Base-by-base conservation (phyloP, 2,888 invertebrate genomes). In the Lymantria monacha region DNA sequence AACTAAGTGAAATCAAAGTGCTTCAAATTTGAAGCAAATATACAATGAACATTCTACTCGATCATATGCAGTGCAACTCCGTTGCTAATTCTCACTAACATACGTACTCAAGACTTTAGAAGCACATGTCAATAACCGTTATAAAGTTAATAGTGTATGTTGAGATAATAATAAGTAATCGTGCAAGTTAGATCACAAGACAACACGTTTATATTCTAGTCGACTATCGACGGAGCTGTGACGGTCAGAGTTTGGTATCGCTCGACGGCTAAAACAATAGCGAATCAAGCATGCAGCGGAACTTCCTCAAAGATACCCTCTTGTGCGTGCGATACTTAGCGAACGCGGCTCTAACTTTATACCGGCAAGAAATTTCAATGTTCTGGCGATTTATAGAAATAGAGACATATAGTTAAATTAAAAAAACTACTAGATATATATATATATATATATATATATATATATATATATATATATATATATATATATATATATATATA, bases 251-350 rank as follows among this genome's bases (percentile, higher is more conserved):
- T 87, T 86, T 79, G 76, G 78, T 75, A 71, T 79, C 64, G 72
- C 74, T 83, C 76, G 74, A 74, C 74, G 70, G 74, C 81, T 86
- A 80, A 85, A 87, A 89, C 87, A 89, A 88, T 87, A 83, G 83
- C 82, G 82, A 87, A 89, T 89, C 86, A 86, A 87, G 83, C 85
- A 88, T 90, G 87, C 87, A 85, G 79, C 81, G 83, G 84, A 90
- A 89, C 87, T 88, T 85, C 75, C 76, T 78, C 85, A 81, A 85
- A 87, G 85, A 88, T 83, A 85, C 81, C 83, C 82, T 82, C 84
- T 81, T 76, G 85, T 87, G 88, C 87, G 89, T 88, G 85, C 78
- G 78, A 81, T 81, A 85, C 82, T 87, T 79, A 83, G 85, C 72
- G 81, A 85, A 79, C 74, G 76, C 79, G 77, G 11, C 74, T 60